Percentiles rank a stretch among this genome's conserved stretches.
These are phyloP conservation scores for Danio jaintianensis DNA, from an alignment of 2,797 vertebrate species.

Conservation along the genomic window DNA sequence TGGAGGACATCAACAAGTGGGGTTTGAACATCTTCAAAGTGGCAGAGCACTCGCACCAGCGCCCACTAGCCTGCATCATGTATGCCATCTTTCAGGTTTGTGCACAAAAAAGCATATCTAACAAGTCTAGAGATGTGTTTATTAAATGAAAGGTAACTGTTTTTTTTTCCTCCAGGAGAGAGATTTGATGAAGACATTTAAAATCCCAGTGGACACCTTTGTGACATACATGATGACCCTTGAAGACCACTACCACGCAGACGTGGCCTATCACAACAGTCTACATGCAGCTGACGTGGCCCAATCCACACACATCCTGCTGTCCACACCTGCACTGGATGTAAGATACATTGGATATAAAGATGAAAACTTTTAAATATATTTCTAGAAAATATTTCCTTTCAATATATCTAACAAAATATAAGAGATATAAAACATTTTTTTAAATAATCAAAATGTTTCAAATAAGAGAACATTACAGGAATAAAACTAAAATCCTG, in stretches of 20 bases:
- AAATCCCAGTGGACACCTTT: slow-evolving; percentile 94
- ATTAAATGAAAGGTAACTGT: neutral
- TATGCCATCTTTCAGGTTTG: slow-evolving; percentile 95
- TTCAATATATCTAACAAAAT: too few relatives aligned
- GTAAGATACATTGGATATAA: slow-evolving; percentile 77
- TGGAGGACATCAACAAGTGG: slow-evolving; percentile 97
- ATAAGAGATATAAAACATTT: too few relatives aligned
- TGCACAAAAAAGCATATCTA: neutral
- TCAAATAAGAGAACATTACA: too few relatives aligned
- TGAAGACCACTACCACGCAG: slow-evolving; percentile 94
- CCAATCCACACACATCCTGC: slow-evolving; percentile 95
- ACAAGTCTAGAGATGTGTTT: neutral
- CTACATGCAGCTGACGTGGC: slow-evolving; percentile 96
- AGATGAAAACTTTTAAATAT: too few relatives aligned
- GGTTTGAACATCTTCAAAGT: slow-evolving; percentile 97
- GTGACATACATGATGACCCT: slow-evolving; percentile 98
- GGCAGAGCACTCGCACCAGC: slow-evolving; percentile 90
- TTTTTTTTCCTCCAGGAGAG: slow-evolving; percentile 81
- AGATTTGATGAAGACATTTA: slow-evolving; percentile 95
- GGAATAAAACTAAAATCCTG: too few relatives aligned
- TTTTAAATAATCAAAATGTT: too few relatives aligned
- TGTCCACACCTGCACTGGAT: slow-evolving; percentile 93
- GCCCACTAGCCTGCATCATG: slow-evolving; percentile 96
- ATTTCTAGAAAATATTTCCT: too few relatives aligned
- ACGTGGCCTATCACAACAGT: slow-evolving; percentile 97